Evolutionary conservation across 2,888 invertebrate species (phyloP).

Genomic region (Sinotaia quadrata): DNA sequence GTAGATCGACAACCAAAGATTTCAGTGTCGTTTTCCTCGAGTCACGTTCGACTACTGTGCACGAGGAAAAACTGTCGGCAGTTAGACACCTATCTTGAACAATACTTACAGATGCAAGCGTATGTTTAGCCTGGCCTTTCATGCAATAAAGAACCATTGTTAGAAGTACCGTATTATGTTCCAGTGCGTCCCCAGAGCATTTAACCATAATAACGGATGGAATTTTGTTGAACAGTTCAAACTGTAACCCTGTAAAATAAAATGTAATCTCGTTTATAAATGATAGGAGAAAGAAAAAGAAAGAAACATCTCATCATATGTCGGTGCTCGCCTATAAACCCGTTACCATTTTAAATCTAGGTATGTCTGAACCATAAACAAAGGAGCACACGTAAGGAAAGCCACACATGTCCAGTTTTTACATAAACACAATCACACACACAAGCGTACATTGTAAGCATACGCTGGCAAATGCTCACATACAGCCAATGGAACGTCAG

Average conservation of each 20-base stretch:
- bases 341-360: too few species aligned
- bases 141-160: slow-evolving; percentile 20
- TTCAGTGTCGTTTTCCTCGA: not conserved
- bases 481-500: too few species aligned
- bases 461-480: too few species aligned
- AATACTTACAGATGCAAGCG: slow-evolving; percentile 16
- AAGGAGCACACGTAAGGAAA: too few species aligned
- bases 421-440: too few species aligned
- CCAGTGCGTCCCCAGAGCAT: slow-evolving; percentile 17
- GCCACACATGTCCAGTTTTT: too few species aligned
- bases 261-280: too few species aligned
- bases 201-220: not conserved
- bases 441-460: too few species aligned
- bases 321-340: too few species aligned
- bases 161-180: not conserved
- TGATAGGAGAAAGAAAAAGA: too few species aligned
- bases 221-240: not conserved
- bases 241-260: not conserved
- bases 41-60: not conserved
- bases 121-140: not conserved
- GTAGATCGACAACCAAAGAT: slow-evolving; percentile 12
- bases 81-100: slow-evolving; percentile 17
- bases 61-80: not conserved
- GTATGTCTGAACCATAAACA: too few species aligned
- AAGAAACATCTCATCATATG: too few species aligned